Evolutionary conservation across 1,140 invertebrate species (phyloP).

Genomic region (Drosophila murphyi): DNA sequence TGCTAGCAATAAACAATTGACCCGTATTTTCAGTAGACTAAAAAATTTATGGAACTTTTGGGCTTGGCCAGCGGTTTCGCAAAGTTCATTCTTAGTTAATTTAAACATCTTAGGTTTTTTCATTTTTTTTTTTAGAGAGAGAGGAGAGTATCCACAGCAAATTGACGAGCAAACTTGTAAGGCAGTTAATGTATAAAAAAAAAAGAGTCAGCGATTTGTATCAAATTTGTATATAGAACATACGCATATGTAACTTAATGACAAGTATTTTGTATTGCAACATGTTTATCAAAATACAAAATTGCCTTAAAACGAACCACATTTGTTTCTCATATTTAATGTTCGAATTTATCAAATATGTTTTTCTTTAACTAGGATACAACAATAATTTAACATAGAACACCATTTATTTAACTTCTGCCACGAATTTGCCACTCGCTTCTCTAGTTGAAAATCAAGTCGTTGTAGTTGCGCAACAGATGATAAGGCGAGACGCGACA

Average conservation of each 20-base stretch:
- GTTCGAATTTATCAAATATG: background rate
- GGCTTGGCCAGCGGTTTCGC: background rate
- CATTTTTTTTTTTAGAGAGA: background rate
- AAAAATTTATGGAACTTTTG: constrained; percentile 8
- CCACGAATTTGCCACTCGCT: background rate
- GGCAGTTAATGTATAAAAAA: constrained; percentile 16
- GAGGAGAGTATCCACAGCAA: background rate
- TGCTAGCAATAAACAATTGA: constrained; percentile 36
- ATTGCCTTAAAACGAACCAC: constrained; percentile 43
- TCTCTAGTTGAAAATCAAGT: constrained; percentile 95
- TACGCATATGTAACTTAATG: constrained; percentile 42
- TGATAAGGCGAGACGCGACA: constrained; percentile 96
- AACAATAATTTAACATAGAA: constrained; percentile 30
- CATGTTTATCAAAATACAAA: constrained; percentile 45
- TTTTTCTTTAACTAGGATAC: constrained; percentile 16
- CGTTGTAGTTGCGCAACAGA: constrained; percentile 95
- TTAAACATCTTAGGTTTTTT: constrained; percentile 4
- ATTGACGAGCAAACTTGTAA: background rate
- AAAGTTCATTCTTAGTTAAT: constrained; percentile 3
- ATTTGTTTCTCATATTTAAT: constrained; percentile 1
- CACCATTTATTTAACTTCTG: constrained; percentile 3
- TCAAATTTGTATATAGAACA: constrained; percentile 44
- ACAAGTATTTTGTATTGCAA: constrained; percentile 48
- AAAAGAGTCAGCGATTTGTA: constrained; percentile 34
- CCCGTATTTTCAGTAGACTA: constrained; percentile 38